A percentile compares a stretch with the other conserved stretches of the same genome.
These are phyloP conservation scores for Mesorhabditis spiculigera DNA, from an alignment of 2,888 invertebrate species.

Conservation along the genomic window DNA sequence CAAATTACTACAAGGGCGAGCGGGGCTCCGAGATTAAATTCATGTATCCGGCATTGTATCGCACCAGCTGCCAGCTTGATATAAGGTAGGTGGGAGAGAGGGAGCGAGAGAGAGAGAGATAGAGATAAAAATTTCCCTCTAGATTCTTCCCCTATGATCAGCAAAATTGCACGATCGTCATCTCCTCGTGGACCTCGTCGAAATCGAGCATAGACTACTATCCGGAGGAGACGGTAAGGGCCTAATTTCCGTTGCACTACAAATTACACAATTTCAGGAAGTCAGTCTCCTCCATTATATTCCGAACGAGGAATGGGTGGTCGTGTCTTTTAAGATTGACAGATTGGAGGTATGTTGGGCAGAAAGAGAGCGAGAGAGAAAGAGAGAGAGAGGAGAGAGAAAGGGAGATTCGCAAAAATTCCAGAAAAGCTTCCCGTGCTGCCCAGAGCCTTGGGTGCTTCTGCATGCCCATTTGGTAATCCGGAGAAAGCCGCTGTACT, in stretches of 20 bases:
- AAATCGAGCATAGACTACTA: constrained; percentile 51
- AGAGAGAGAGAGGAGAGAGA: too few species aligned
- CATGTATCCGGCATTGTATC: constrained; percentile 56
- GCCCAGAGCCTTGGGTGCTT: constrained; percentile 56
- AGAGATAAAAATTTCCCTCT: background rate
- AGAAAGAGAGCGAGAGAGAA: background rate
- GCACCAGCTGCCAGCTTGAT: constrained; percentile 54
- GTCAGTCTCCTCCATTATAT: constrained; percentile 56
- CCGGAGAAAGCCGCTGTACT: constrained; percentile 53
- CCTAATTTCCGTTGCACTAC: background rate
- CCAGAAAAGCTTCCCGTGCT: constrained; percentile 54
- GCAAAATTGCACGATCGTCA: constrained; percentile 51
- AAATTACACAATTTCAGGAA: constrained; percentile 18
- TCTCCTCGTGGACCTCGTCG: constrained; percentile 56
- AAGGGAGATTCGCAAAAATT: background rate
- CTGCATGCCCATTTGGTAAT: constrained; percentile 53
- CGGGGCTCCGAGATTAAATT: constrained; percentile 52
- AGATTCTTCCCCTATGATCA: constrained; percentile 57
- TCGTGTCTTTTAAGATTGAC: constrained; percentile 49
- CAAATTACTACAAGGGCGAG: constrained; percentile 51
- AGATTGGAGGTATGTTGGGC: constrained; percentile 36
- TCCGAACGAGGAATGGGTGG: constrained; percentile 56
- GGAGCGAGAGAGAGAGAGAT: background rate
- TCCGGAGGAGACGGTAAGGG: constrained; percentile 25
- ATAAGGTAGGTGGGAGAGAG: constrained; percentile 30